Base-by-base conservation (phyloP, 2,113 vertebrate species). In the Corythoichthys intestinalis region DNA sequence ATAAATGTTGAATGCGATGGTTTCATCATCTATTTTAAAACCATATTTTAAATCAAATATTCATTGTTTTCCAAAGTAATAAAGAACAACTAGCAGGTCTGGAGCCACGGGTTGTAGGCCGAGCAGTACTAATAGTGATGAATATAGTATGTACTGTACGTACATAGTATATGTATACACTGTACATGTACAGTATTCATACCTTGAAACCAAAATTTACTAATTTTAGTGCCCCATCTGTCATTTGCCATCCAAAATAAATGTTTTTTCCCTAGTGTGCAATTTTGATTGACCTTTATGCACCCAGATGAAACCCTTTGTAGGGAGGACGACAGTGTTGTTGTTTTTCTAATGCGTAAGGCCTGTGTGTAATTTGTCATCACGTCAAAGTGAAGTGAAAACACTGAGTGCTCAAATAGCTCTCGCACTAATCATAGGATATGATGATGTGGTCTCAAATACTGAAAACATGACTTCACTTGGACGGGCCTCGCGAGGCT, bases 381-480 rank as follows among this genome's bases (percentile, higher is more conserved):
- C 64, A 52, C 47, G 48, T 52, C 48, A 65, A 65, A 65, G 7
- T 67, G 1, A 14, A n/a, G 15, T 62, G 60, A 61, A 67, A 67
- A 56, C 52, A 50, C 39, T 50, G 15, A 56, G 48, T 56, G 47
- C 39, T 69, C 56, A 5, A 59, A 62, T 52, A 65, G 68, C 67
- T 75, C 71, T 41, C 38, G 38, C 17, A 10, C 38, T 61, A 61
- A 61, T 61, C 59, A 61, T 61, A 61, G 59, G 59, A 61, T 61
- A 39, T 11, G 38, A 61, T 61, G 38, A 41, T 61, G 59, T 61
- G 59, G 38, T 70, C 73, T 70, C 54, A 70, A 76, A 84, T 80
- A 78, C 59, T 61, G 15, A 61, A 39, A 52, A 73, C 57, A 73
- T 77, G 66, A 79, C 63, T 67, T 86, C 53, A 83, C 70, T 71